phyloP scores from a whole-genome alignment of 2,888 invertebrate species.

The Lochmaea crataegi region DNA sequence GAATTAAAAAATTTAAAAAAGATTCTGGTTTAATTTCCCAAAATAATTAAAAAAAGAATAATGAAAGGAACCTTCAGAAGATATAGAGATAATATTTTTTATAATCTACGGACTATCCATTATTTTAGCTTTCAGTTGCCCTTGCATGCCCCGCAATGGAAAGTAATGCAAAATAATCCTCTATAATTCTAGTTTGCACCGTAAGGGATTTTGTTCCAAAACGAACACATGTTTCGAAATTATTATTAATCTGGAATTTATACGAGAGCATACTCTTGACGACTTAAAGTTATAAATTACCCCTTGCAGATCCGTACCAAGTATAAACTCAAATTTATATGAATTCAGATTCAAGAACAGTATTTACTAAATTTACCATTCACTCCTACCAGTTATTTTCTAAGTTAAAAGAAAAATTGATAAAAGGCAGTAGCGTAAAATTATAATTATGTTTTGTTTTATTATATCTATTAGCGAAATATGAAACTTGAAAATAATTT shows the following conservation, averaged over 20 bases:
- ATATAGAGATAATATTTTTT: not conserved
- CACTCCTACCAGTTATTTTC: no score
- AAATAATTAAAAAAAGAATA: no score
- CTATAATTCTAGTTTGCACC: constrained; percentile 30
- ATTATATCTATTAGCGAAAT: no score
- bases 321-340: not conserved
- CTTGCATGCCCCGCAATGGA: constrained; percentile 3
- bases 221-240: constrained; percentile 38
- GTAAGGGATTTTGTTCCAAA: constrained; percentile 34
- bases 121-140: not conserved
- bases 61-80: no score
- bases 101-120: not conserved
- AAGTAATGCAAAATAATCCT: constrained; percentile 39
- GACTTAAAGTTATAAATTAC: constrained; percentile 27
- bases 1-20: no score
- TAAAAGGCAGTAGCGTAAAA: no score
- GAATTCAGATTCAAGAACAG: not conserved
- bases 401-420: no score
- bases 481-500: no score
- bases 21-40: no score
- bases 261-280: constrained; percentile 25
- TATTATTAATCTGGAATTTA: constrained; percentile 35
- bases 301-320: not conserved
- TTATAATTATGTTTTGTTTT: no score
- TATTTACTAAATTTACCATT: not conserved